phyloP scores from a whole-genome alignment of 30 jellyfish, hydroid and myxozoan species.

The Catostylus mosaicus region DNA sequence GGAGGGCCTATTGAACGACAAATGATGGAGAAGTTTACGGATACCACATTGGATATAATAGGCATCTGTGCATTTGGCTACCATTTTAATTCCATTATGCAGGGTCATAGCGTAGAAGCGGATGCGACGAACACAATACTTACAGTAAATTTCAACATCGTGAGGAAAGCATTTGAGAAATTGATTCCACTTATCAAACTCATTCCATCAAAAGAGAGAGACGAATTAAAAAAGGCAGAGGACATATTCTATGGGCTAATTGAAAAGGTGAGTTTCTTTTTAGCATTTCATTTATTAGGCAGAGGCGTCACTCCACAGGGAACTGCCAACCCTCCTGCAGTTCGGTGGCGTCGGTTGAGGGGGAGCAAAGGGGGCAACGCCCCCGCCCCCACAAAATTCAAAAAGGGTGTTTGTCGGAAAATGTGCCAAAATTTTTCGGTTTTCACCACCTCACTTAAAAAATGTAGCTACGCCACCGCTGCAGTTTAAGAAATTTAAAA shows the following conservation, averaged over 20 bases:
- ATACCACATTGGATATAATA: slow-evolving; percentile 49
- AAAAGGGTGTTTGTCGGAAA: no score
- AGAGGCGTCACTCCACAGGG: no score
- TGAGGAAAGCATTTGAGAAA: slow-evolving; percentile 17
- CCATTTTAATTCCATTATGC: slow-evolving; percentile 3
- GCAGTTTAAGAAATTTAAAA: no score
- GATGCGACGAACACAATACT: slow-evolving; percentile 28
- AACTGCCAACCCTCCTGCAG: background rate
- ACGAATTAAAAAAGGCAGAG: slow-evolving; percentile 40
- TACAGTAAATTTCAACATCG: slow-evolving; percentile 20
- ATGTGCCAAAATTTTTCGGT: no score
- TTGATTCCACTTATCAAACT: slow-evolving; percentile 28
- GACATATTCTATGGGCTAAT: slow-evolving; percentile 19
- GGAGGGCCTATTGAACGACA: slow-evolving; percentile 39
- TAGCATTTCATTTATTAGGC: background rate
- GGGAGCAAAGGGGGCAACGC: background rate
- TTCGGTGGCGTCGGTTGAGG: background rate
- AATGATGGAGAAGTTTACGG: slow-evolving; percentile 49
- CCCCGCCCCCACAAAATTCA: background rate
- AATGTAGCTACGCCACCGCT: no score
- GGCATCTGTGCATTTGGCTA: slow-evolving; percentile 65
- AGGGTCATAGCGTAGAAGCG: slow-evolving; percentile 22
- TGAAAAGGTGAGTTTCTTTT: slow-evolving; percentile 8
- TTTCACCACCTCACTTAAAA: no score
- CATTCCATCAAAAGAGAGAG: slow-evolving; percentile 55